These are phyloP conservation scores for Okapia johnstoni DNA, from an alignment of 2,113 vertebrate genomes.

Conservation along the genomic window DNA sequence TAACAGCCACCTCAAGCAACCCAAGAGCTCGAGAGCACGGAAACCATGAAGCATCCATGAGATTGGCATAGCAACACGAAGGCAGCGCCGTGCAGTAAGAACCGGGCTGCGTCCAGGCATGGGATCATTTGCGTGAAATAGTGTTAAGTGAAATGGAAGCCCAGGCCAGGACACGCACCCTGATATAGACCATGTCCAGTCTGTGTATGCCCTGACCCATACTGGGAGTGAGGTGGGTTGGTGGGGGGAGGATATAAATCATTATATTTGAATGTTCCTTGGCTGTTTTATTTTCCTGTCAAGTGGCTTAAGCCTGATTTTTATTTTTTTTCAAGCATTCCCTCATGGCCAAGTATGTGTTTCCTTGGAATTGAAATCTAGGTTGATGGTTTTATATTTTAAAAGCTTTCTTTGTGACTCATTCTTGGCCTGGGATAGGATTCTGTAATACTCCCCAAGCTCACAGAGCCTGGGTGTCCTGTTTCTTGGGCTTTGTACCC, in stretches of 20 bases:
- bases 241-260: constrained; percentile 23
- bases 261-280: constrained; percentile 53
- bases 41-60: neutral
- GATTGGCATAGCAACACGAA: neutral
- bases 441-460: constrained; percentile 42
- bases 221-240: neutral
- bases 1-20: constrained; percentile 2
- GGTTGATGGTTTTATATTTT: constrained; percentile 75
- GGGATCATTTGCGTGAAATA: fast-evolving
- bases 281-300: constrained; percentile 72
- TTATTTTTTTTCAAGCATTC: constrained; percentile 58
- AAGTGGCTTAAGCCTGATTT: constrained; percentile 65
- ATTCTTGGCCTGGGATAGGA: constrained; percentile 48
- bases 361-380: constrained; percentile 75
- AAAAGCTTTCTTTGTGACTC: constrained; percentile 75
- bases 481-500: constrained; percentile 37
- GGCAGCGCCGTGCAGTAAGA: neutral
- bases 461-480: constrained; percentile 16
- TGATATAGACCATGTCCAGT: neutral
- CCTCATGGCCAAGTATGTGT: constrained; percentile 72
- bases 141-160: neutral
- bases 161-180: neutral
- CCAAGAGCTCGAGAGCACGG: neutral
- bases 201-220: neutral
- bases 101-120: neutral